Percentiles rank a stretch among this genome's conserved stretches.
Conservation (phyloP, 2,888 invertebrate species). For the Microchrysa polita region DNA sequence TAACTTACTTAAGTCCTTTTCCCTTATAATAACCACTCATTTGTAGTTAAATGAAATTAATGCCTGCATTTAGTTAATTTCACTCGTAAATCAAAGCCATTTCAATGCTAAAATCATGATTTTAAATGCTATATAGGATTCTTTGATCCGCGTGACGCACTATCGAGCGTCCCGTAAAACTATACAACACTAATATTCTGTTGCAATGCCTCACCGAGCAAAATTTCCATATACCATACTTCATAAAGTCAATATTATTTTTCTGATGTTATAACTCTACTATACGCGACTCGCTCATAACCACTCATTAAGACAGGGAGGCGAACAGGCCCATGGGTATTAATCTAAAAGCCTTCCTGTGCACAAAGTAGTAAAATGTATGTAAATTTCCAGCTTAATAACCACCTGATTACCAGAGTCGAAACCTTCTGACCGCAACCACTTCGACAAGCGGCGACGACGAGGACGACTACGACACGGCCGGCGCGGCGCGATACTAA, state of each 20-base stretch:
- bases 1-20: neutral
- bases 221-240: slow-evolving; percentile 38
- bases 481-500: too few relatives aligned
- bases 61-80: neutral
- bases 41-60: slow-evolving; percentile 3
- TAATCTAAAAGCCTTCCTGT: slow-evolving; percentile 31
- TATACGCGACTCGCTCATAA: slow-evolving; percentile 34
- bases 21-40: neutral
- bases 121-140: neutral
- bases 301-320: slow-evolving; percentile 28
- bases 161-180: too few relatives aligned
- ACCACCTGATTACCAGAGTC: slow-evolving; percentile 34
- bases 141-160: neutral
- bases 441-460: neutral
- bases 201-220: slow-evolving; percentile 28
- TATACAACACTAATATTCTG: too few relatives aligned
- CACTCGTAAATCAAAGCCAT: neutral
- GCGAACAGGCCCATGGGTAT: slow-evolving; percentile 7
- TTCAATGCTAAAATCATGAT: neutral
- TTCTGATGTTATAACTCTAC: slow-evolving; percentile 18
- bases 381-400: slow-evolving; percentile 40
- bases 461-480: too few relatives aligned
- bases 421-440: slow-evolving; percentile 31
- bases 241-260: slow-evolving; percentile 41
- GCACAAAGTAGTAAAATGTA: slow-evolving; percentile 34